Conservation (phyloP, 1,140 invertebrate species). For the Latrodectus geometricus region DNA sequence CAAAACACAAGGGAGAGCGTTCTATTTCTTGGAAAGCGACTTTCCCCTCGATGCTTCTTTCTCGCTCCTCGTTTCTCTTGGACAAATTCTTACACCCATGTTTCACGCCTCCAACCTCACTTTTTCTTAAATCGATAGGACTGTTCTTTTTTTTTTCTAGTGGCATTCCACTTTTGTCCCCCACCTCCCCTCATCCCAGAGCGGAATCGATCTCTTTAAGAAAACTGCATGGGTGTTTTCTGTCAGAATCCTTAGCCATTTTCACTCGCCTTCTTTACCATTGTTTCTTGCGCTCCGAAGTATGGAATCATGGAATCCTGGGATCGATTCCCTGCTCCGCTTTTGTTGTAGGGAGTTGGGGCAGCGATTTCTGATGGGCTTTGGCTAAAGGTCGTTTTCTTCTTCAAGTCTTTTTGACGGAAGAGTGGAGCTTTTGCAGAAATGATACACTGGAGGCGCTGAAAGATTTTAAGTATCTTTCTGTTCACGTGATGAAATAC, state of each 20-base stretch:
- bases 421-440: too few relatives aligned
- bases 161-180: constrained; percentile 15
- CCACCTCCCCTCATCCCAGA: not conserved
- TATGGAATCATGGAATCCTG: not conserved
- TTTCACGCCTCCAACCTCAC: not conserved
- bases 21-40: not conserved
- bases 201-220: constrained; percentile 30
- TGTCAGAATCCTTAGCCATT: not conserved
- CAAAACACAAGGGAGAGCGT: constrained; percentile 11
- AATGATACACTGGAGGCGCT: too few relatives aligned
- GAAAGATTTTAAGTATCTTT: too few relatives aligned
- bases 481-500: too few relatives aligned
- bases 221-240: constrained; percentile 16
- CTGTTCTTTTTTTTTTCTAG: constrained; percentile 1
- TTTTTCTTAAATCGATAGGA: constrained; percentile 21
- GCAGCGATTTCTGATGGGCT: not conserved
- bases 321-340: not conserved
- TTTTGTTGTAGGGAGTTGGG: not conserved
- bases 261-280: constrained; percentile 3
- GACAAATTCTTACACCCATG: not conserved
- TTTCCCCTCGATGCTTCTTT: constrained; percentile 11
- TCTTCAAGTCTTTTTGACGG: not conserved
- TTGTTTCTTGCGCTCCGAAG: not conserved
- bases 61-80: not conserved
- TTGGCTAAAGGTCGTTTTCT: not conserved